Conservation (phyloP, 2,113 vertebrate genomes). For the Rhinogobius similis region DNA sequence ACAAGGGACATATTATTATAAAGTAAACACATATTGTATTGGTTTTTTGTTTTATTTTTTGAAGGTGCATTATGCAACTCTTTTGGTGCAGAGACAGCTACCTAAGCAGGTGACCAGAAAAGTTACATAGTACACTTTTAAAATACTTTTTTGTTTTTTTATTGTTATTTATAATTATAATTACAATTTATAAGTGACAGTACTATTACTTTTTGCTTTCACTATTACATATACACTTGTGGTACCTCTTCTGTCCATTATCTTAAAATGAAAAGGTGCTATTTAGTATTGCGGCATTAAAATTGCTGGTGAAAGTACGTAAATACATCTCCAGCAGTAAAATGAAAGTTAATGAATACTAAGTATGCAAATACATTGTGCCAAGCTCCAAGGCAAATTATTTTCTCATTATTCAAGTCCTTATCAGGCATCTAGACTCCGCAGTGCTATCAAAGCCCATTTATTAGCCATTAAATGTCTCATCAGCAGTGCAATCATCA, state of each 20-base stretch:
- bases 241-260: background rate
- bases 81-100: too few relatives aligned
- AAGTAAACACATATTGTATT: too few relatives aligned
- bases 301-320: background rate
- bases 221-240: background rate
- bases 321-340: slow-evolving; percentile 5
- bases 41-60: too few relatives aligned
- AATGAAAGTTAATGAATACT: background rate
- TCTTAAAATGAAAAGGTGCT: background rate
- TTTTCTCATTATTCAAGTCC: slow-evolving; percentile 44
- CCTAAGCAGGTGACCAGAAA: too few relatives aligned
- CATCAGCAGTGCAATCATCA: slow-evolving; percentile 52
- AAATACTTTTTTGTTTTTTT: background rate
- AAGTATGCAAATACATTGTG: background rate
- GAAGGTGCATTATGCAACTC: too few relatives aligned
- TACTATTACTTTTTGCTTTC: background rate
- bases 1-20: too few relatives aligned
- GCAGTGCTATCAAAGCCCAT: slow-evolving; percentile 40
- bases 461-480: slow-evolving; percentile 66
- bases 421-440: slow-evolving; percentile 42
- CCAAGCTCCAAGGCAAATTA: background rate
- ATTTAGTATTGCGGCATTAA: background rate
- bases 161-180: background rate
- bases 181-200: background rate
- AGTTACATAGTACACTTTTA: background rate